Percentiles rank a stretch among this genome's conserved stretches.
Conservation (phyloP, 2,797 vertebrate genomes). For the Margarornis squamiger region DNA sequence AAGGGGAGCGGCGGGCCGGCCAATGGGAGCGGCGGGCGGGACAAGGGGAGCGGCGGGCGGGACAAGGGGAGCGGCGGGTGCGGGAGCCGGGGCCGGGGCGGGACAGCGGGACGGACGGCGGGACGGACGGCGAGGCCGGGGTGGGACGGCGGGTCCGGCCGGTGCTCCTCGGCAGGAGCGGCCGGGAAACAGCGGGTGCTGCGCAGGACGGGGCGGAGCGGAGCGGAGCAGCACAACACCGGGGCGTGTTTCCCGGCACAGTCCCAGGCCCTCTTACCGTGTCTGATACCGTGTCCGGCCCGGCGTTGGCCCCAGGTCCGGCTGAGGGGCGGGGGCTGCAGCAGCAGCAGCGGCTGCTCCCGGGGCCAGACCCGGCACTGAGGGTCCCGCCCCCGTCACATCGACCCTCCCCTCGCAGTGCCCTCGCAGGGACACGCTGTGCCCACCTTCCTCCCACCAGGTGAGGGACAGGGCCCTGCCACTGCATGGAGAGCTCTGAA, state of each 20-base stretch:
- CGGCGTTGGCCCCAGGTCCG: rapidly evolving
- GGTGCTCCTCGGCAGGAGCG: too few species aligned
- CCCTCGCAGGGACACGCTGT: rapidly evolving
- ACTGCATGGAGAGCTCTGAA: rapidly evolving
- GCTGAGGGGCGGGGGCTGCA: neutral
- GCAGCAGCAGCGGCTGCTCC: neutral
- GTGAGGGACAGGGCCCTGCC: neutral
- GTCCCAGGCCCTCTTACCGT: neutral
- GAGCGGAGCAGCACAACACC: neutral
- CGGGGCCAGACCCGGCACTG: rapidly evolving
- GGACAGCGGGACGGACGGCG: too few species aligned
- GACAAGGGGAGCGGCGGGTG: too few species aligned
- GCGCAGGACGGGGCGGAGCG: too few species aligned
- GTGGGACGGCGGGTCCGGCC: neutral
- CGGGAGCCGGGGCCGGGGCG: too few species aligned
- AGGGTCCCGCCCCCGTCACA: neutral
- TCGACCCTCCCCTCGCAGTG: rapidly evolving
- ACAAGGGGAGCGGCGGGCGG: too few species aligned
- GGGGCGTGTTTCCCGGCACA: neutral
- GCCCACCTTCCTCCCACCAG: rapidly evolving
- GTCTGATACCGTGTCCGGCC: too few species aligned
- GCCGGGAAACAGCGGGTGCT: too few species aligned
- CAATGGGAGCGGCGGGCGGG: too few species aligned
- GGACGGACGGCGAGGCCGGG: too few species aligned
- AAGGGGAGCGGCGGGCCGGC: too few species aligned